Evolutionary conservation across 2,797 vertebrate species (phyloP).

Genomic region (Atherinosoma microstoma): DNA sequence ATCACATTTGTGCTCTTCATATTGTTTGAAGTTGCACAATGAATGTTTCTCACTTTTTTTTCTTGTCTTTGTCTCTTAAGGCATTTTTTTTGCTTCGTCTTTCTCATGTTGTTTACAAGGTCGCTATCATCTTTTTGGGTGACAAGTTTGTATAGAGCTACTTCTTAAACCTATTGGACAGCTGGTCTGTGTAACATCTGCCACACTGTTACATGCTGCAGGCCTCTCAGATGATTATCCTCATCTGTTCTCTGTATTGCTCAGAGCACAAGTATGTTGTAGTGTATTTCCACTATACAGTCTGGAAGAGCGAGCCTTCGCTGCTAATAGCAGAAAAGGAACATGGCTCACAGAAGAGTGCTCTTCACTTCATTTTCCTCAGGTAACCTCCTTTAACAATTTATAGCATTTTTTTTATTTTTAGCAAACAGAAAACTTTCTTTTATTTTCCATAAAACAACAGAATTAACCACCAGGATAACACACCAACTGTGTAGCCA

Average conservation of each 20-base stretch:
- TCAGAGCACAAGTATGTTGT: background rate
- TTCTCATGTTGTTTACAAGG: background rate
- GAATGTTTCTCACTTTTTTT: background rate
- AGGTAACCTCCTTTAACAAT: background rate
- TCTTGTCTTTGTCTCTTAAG: background rate
- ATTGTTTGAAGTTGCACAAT: conserved; percentile 2
- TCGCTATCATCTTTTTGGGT: background rate
- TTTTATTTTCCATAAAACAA: background rate
- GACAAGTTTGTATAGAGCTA: background rate
- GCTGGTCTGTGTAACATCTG: conserved; percentile 20
- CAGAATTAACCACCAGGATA: background rate
- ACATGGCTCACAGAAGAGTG: background rate
- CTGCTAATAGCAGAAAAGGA: background rate
- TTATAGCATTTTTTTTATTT: background rate
- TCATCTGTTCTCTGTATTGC: background rate
- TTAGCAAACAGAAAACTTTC: background rate
- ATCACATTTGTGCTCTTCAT: conserved; percentile 6
- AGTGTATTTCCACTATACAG: background rate
- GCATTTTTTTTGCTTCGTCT: background rate
- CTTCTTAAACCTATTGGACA: conserved; percentile 7
- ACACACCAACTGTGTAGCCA: background rate
- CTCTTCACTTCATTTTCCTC: background rate
- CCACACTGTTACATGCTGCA: background rate
- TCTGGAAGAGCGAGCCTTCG: background rate
- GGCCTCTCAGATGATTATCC: conserved; percentile 11